Evolutionary conservation across 2,888 invertebrate genomes (phyloP).

Genomic region (Acleris laterana): DNA sequence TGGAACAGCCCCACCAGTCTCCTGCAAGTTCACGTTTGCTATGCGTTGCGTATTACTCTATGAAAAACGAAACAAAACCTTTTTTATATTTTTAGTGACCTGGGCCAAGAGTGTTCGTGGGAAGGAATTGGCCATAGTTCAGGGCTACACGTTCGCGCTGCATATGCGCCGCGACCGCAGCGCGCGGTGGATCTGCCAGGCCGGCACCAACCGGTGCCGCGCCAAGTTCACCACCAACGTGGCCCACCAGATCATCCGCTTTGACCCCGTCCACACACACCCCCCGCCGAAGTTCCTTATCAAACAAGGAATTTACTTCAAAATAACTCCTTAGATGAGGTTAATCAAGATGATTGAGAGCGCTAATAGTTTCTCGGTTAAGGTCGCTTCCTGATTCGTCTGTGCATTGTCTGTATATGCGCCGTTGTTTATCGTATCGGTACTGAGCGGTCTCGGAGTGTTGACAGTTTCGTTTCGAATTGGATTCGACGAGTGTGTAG

Average conservation of each 20-base stretch:
- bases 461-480: too few relatives aligned
- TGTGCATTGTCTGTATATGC: too few relatives aligned
- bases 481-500: too few relatives aligned
- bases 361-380: neutral
- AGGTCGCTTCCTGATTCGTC: too few relatives aligned
- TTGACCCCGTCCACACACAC: constrained; percentile 32
- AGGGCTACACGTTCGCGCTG: constrained; percentile 50
- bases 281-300: constrained; percentile 34
- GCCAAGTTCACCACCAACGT: constrained; percentile 34
- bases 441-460: too few relatives aligned
- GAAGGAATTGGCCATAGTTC: constrained; percentile 47
- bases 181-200: constrained; percentile 13
- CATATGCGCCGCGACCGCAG: constrained; percentile 3
- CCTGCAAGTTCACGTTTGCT: too few relatives aligned
- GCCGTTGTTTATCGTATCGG: too few relatives aligned
- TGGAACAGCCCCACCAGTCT: too few relatives aligned
- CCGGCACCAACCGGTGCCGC: constrained; percentile 5
- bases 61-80: too few relatives aligned
- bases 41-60: too few relatives aligned
- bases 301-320: constrained; percentile 36
- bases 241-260: constrained; percentile 14
- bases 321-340: constrained; percentile 1
- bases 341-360: neutral
- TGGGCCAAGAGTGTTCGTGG: constrained; percentile 45
- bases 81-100: constrained; percentile 41